Conservation (phyloP, 2,113 vertebrate species). For the Solenodon paradoxus region DNA sequence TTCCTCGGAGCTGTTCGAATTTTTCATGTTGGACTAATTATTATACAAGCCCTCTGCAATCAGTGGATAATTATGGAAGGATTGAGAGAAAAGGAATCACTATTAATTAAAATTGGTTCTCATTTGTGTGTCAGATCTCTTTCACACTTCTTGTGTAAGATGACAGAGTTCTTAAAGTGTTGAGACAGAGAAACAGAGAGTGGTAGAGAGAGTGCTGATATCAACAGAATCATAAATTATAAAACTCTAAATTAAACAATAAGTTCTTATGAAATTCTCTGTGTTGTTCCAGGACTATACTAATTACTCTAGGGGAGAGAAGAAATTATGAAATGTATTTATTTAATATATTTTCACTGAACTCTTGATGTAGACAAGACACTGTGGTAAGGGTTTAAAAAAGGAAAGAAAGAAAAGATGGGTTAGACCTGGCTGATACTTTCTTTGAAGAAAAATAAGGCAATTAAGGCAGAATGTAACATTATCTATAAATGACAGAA, state of each 20-base stretch:
- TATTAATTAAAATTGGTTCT: constrained; percentile 36
- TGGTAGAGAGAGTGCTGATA: background rate
- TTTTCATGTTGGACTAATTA: background rate
- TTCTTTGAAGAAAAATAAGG: background rate
- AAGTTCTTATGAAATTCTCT: background rate
- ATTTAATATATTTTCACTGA: background rate
- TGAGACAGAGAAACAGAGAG: background rate
- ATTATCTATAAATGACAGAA: background rate
- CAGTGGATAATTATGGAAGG: background rate
- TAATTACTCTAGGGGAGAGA: background rate
- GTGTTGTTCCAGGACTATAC: background rate
- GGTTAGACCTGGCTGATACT: background rate
- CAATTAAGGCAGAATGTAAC: too few species aligned
- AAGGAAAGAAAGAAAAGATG: background rate
- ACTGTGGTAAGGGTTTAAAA: background rate
- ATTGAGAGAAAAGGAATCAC: background rate
- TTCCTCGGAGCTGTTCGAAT: background rate
- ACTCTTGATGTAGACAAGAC: background rate
- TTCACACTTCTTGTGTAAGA: background rate
- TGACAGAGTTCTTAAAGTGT: background rate
- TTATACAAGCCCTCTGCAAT: background rate
- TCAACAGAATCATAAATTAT: background rate
- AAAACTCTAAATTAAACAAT: background rate
- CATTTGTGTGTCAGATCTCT: background rate
- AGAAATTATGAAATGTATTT: background rate